Conservation (phyloP, 2,113 vertebrate species). For the Sturnira hondurensis region DNA sequence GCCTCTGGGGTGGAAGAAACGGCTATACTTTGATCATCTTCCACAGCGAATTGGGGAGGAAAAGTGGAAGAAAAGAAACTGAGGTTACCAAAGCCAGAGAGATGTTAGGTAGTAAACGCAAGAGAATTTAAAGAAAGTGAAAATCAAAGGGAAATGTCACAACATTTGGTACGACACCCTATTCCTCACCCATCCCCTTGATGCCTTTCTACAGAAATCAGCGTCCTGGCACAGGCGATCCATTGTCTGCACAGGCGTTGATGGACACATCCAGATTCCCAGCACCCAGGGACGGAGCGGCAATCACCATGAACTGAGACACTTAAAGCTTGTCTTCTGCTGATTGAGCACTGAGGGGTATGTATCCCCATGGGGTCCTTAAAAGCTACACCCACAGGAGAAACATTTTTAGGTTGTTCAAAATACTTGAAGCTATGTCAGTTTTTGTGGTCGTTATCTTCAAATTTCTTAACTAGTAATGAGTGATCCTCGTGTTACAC, state of each 20-base stretch:
- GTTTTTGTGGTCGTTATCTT: constrained; percentile 70
- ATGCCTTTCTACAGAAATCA: neutral
- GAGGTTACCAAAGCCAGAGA: constrained; percentile 2
- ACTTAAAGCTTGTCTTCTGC: constrained; percentile 56
- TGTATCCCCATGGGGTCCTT: constrained; percentile 61
- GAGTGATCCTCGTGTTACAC: constrained; percentile 72
- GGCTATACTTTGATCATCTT: constrained; percentile 60
- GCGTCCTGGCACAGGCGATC: neutral
- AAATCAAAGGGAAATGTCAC: constrained; percentile 50
- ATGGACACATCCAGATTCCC: constrained; percentile 43
- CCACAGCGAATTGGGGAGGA: constrained; percentile 44
- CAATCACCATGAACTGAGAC: constrained; percentile 49
- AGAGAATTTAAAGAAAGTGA: constrained; percentile 39
- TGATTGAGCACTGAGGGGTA: constrained; percentile 46
- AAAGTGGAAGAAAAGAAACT: constrained; percentile 36
- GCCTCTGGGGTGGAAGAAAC: constrained; percentile 45
- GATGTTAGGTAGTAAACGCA: neutral
- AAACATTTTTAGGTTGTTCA: constrained; percentile 75
- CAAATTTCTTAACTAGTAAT: constrained; percentile 76
- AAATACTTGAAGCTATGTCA: constrained; percentile 66
- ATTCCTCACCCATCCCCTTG: neutral
- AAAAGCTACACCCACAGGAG: constrained; percentile 72
- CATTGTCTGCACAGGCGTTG: neutral
- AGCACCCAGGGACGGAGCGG: constrained; percentile 1
- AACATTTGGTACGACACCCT: neutral